Evolutionary conservation across 2,888 invertebrate species (phyloP), one percentile per base, ranked within the genome.

Genomic region (Thymelicus acteon): DNA sequence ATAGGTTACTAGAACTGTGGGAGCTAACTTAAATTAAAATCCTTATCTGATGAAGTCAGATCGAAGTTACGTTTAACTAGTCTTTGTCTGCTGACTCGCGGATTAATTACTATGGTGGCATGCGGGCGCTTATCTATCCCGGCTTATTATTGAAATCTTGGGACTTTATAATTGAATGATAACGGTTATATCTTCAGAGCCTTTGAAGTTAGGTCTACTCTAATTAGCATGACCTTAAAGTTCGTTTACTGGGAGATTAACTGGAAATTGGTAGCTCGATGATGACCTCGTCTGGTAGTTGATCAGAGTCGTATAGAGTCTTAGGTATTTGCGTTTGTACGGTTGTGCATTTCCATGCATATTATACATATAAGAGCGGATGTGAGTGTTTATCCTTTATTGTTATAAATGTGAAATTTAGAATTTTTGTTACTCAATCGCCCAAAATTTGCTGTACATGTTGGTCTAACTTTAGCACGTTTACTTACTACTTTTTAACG

Each of bases 31-130:
- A 69, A 69, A 69, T 69, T 69, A 69, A 63, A 72, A 67, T 69
- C 63, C 57, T 63, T 69, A 69, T 69, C 69, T 49, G 62, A 69
- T 63, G 63, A 72, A 75, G 71, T 72, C 71, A 67, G 60, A 71
- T 57, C 70, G 67, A 72, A 75, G 71, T 74, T 76, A 71, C 49
- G 71, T 68, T 73, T 57, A 73, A 74, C 72, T 74, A 72, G 74
- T 73, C 75, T 78, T 74, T 77, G 76, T 75, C 58, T 73, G 70
- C 62, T 63, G 39, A n/a, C 37, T 24, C 57, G 15, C 61, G 72
- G 77, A 79, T 77, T 77, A 79, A 80, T 78, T 78, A 77, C 76
- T 76, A 75, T 72, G 69, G 69, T 52, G 58, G 66, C 75, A 76
- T 77, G 78, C 78, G 79, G 79, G 77, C 71, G 64, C 74, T 60